A percentile compares a stretch with the other conserved stretches of the same genome.
These are phyloP conservation scores for Heliocidaris erythrogramma DNA, from an alignment of 35 echinoderm and acorn worm species.

Conservation along the genomic window DNA sequence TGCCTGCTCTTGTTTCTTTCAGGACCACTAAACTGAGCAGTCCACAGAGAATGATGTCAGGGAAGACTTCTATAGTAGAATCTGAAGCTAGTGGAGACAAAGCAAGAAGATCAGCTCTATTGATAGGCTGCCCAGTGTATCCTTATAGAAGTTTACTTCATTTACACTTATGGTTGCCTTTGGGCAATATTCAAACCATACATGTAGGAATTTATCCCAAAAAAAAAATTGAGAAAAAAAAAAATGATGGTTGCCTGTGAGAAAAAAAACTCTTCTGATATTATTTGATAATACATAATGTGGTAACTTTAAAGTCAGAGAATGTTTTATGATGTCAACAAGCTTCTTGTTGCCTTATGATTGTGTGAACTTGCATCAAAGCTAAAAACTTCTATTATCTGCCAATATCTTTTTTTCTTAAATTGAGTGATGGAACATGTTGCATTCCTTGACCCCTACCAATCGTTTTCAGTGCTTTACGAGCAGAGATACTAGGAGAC, in stretches of 20 bases:
- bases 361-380: not conserved
- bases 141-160: slow-evolving; percentile 47
- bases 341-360: not conserved
- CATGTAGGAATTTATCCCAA: too few relatives aligned
- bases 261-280: too few relatives aligned
- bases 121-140: slow-evolving; percentile 89
- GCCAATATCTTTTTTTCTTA: too few relatives aligned
- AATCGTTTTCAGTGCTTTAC: slow-evolving; percentile 52
- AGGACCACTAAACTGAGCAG: not conserved
- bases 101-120: slow-evolving; percentile 59
- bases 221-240: too few relatives aligned
- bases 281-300: not conserved
- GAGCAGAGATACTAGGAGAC: slow-evolving; percentile 81
- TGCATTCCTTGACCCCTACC: not conserved
- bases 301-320: not conserved
- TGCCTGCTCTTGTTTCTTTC: not conserved
- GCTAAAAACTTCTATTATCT: not conserved
- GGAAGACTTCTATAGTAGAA: not conserved
- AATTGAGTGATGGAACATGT: not conserved
- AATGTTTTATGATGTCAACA: not conserved
- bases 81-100: slow-evolving; percentile 65
- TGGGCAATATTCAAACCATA: not conserved
- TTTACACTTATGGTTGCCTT: not conserved
- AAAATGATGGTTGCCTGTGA: not conserved
- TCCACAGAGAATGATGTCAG: slow-evolving; percentile 14